Percentiles rank a stretch among this genome's conserved stretches.
These are phyloP conservation scores for Perizoma flavofasciatum DNA, from an alignment of 2,888 invertebrate species.

Conservation along the genomic window DNA sequence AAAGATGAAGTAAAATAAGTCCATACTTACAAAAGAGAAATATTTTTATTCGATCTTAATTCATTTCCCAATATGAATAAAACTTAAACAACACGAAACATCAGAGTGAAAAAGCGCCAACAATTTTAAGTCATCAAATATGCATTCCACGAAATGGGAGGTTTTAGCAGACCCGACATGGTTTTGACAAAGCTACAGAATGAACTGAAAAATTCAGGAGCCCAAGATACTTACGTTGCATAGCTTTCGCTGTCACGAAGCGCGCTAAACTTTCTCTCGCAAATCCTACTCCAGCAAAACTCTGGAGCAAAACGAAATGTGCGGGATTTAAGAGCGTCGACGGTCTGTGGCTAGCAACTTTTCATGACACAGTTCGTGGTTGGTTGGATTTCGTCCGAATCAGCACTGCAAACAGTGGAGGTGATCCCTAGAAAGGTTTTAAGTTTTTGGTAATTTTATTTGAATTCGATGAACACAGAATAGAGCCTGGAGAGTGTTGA, in stretches of 20 bases:
- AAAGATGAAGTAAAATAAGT: no score
- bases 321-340: conserved; percentile 49
- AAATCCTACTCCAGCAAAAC: conserved; percentile 46
- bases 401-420: conserved; percentile 39
- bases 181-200: conserved; percentile 24
- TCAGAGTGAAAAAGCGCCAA: conserved; percentile 5
- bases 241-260: conserved; percentile 45
- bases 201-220: conserved; percentile 36
- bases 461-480: conserved; percentile 12
- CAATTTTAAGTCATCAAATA: conserved; percentile 22
- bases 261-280: conserved; percentile 45
- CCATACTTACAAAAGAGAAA: no score
- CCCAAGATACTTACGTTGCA: conserved; percentile 36
- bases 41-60: no score
- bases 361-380: conserved; percentile 48
- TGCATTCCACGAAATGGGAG: conserved; percentile 20
- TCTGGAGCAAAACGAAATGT: conserved; percentile 47
- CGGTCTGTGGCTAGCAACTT: conserved; percentile 45
- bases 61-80: no score
- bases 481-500: conserved; percentile 2
- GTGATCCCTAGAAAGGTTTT: conserved; percentile 34
- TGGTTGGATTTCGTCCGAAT: conserved; percentile 42
- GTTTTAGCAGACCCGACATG: conserved; percentile 22
- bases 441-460: conserved; percentile 26
- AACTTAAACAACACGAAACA: background rate